Evolutionary conservation across 64 coral and sea anemone species (phyloP), one percentile per base, ranked within the genome.

Genomic region (Porites australiensis): DNA sequence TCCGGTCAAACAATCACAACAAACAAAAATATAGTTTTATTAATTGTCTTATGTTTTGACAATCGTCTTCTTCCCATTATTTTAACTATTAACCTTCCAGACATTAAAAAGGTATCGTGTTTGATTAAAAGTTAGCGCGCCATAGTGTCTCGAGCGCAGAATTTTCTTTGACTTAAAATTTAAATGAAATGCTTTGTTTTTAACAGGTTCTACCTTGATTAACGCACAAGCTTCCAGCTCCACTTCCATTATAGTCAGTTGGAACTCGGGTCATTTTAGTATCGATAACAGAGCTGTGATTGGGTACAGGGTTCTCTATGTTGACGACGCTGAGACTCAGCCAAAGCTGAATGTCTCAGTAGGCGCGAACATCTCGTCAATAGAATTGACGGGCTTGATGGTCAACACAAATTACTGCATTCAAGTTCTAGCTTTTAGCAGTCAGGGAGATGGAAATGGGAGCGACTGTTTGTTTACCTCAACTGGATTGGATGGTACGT

Each of bases 401-500:
- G 47, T 18, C 13, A 79, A 64, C 73, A 67, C 75, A 14, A 23
- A 14, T 7, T 90, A 90, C 48, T 90, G 88, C 37, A 73, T 90
- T 12, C 75, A 54, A 63, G 58, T 90, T 21, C 19, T 67, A 23
- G 88, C 88, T 16, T 80, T 52, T 16, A 90, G 16, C 16, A 20
- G 44, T 16, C 59, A 15, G 5, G 88, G 88, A 3, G 49, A 80
- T 16, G 63, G 88, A 43, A 37, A 47, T n/a, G 2, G 70, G 2
- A 80, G 88, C 50, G 57, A 75, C 5, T 90, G 88, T 45, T 18
- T 90, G 4, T 3, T 27, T 23, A 60, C 58, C 27, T 21, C 45
- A 0, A 90, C 88, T 15, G 74, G 61, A n/a, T 75, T 79, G 58
- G 59, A 49, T 19, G 88, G 88, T 90, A 79, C 27, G 27, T 37